Base-by-base conservation (phyloP, 2,888 invertebrate genomes). In the Idaea aversata region DNA sequence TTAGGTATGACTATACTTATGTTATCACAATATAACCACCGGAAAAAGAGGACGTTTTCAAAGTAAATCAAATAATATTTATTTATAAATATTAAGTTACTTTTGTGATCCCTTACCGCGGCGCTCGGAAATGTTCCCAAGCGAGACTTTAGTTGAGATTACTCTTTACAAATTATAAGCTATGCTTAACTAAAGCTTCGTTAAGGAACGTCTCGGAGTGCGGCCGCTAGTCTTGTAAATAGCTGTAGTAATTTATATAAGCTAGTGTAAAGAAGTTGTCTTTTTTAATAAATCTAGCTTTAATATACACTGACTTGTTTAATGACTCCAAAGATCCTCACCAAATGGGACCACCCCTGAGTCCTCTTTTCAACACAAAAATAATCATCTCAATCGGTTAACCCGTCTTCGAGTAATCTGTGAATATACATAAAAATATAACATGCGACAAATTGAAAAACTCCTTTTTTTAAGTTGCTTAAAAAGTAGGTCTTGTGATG, bases 181-280 rank as follows among this genome's bases (percentile, higher is more conserved):
- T 36, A 1, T 36, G 36, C 47, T 10, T 47, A 47, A 47, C 47
- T 47, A 47, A 47, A 47, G 47, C 13, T 13, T 47, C 47, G 47
- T 13, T 10, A 34, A 59, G 64, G 65, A 10, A 34, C n/a, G 38
- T 64, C 47, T 47, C 47, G 7, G 47, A 47, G 47, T 13, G 47
- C 47, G 47, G 47, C 47, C 47, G 47, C 47, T 65, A 67, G 63
- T 65, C 64, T 65, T 81, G 81, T 81, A 81, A 79, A 81, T 73
- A 76, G 75, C 71, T 59, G 76, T 78, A 79, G 75, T 47, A 5
- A 47, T 47, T 47, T 47, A 47, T 47, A 47, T 77, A 77, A 79
- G 76, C 71, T 81, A 83, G 77, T 77, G 73, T 80, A 82, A 77
- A 72, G 59, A 72, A 77, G 68, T 72, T 73, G 65, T 67, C 66